Percentiles rank a stretch among this genome's conserved stretches.
Conservation (phyloP, 1,140 invertebrate genomes). For the Formica exsecta region DNA sequence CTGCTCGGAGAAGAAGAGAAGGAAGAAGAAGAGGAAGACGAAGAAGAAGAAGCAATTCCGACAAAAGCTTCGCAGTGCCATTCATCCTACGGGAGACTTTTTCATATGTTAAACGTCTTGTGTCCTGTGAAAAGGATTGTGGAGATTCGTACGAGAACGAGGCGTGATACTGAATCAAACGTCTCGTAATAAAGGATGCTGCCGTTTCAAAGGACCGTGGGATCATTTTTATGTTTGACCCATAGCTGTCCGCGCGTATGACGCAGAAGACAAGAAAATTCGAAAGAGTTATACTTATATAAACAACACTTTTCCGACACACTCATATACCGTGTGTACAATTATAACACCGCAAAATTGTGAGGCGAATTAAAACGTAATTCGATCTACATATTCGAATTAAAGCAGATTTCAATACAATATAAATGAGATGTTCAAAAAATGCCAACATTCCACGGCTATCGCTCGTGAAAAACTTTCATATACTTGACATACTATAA, state of each 20-base stretch:
- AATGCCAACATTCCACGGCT: conserved; percentile 33
- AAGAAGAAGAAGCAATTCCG: conserved; percentile 72
- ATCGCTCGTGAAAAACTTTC: conserved; percentile 4
- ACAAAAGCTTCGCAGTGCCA: conserved; percentile 74
- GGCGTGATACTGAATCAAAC: conserved; percentile 82
- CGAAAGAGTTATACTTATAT: conserved; percentile 46
- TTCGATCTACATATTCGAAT: not conserved
- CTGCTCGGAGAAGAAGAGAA: conserved; percentile 46
- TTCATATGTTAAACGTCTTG: conserved; percentile 79
- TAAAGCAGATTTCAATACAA: conserved; percentile 23
- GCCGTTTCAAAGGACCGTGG: conserved; percentile 79
- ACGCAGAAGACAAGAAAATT: conserved; percentile 48
- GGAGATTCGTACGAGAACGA: conserved; percentile 72
- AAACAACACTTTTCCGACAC: conserved; percentile 17
- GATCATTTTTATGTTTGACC: conserved; percentile 74
- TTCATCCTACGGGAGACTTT: conserved; percentile 74
- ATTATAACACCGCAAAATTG: not conserved
- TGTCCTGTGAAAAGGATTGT: conserved; percentile 72
- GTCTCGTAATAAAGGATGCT: conserved; percentile 80
- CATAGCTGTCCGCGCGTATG: conserved; percentile 40
- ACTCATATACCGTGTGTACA: not conserved
- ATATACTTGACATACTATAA: conserved; percentile 5
- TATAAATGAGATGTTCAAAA: conserved; percentile 19
- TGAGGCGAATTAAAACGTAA: conserved; percentile 25
- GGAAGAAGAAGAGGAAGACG: conserved; percentile 53